Conservation (phyloP, 1,140 invertebrate species). For the Leptonema lineaticorne region DNA sequence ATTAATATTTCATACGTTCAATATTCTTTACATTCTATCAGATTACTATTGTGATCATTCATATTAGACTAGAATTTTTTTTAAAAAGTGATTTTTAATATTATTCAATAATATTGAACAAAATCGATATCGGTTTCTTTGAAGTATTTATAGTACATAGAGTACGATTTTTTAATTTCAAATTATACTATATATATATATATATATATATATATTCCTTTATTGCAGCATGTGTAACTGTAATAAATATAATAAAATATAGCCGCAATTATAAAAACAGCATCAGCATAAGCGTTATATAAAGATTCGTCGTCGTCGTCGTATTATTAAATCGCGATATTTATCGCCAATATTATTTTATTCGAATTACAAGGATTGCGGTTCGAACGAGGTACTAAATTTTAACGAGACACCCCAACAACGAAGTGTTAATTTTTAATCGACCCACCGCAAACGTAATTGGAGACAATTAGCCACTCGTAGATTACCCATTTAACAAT, state of each 20-base stretch:
- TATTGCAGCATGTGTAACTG: too few relatives aligned
- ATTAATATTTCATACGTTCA: slow-evolving; percentile 12
- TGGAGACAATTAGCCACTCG: neutral
- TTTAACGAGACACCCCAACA: neutral
- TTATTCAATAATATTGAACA: too few relatives aligned
- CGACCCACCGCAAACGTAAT: neutral
- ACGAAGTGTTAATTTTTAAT: slow-evolving; percentile 13
- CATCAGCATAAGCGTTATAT: neutral
- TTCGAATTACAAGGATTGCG: neutral
- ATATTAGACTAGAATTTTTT: neutral
- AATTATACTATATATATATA: neutral
- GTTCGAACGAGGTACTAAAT: slow-evolving; percentile 6
- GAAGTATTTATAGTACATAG: neutral
- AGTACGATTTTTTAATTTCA: neutral
- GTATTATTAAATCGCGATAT: neutral
- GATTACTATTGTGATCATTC: too few relatives aligned
- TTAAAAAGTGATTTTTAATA: neutral
- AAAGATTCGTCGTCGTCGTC: neutral
- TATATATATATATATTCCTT: too few relatives aligned
- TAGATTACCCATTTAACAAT: neutral
- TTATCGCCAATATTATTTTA: neutral
- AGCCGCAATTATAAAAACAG: too few relatives aligned
- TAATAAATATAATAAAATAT: too few relatives aligned
- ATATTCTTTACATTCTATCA: neutral
- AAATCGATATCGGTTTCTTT: neutral